Evolutionary conservation across 2,797 vertebrate genomes (phyloP).

Genomic region (Nyctalus aviator): DNA sequence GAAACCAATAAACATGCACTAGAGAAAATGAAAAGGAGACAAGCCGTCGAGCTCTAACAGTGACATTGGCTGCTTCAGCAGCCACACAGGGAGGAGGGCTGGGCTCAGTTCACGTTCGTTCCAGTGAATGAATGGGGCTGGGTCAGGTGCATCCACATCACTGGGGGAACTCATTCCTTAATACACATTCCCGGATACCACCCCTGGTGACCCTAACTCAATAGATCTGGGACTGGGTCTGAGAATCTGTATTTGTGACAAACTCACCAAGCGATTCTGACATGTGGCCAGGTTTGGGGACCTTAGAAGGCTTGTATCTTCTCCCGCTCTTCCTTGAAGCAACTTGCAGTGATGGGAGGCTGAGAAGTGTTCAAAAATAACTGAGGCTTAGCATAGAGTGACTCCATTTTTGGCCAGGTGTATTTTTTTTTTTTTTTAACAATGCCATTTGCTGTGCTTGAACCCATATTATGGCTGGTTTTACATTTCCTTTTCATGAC

Average conservation of each 20-base stretch:
- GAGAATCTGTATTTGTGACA: background rate
- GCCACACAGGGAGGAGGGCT: background rate
- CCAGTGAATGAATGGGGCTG: background rate
- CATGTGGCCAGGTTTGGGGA: background rate
- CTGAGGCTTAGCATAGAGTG: background rate
- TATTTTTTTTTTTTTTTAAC: background rate
- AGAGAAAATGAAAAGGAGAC: background rate
- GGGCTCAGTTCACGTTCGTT: conserved; percentile 16
- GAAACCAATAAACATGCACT: too few species aligned
- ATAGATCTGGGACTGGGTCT: background rate
- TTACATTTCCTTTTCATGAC: background rate
- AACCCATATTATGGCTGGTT: background rate
- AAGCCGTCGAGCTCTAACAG: background rate
- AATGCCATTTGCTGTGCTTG: background rate
- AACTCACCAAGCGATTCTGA: background rate
- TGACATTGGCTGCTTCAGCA: background rate
- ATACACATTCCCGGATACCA: background rate
- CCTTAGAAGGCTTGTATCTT: background rate
- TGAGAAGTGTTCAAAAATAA: background rate
- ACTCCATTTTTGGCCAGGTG: background rate
- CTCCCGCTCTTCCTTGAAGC: background rate
- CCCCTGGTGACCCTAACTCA: background rate
- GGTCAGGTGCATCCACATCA: background rate
- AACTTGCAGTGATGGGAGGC: background rate
- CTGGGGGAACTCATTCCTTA: background rate